Base-by-base conservation (phyloP, 2,797 vertebrate genomes). In the Apogon talboti region DNA sequence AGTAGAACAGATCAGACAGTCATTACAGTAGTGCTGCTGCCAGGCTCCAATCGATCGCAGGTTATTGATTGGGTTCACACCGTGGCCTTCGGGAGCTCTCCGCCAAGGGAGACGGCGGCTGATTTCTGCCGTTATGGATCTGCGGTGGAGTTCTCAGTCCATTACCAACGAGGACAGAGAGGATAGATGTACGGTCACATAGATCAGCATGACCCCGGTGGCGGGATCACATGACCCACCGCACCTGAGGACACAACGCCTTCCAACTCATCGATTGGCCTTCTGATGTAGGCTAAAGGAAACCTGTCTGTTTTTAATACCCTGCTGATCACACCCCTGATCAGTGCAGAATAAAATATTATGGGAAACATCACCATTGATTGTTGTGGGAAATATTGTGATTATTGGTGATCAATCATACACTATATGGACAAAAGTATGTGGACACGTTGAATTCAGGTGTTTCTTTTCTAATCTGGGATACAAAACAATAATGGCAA, bases 21-120 rank as follows among this genome's bases (percentile, higher is more conserved):
- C 64, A 14, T 63, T 43, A 62, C 57, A 2, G 21, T 24, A 24
- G 11, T 2, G 8, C 14, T 0, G 54, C 60, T 56, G 50, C 62
- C 54, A 60, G 24, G 38, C 1, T 6, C 35, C 0, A 1, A 63
- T 79, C 53, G 21, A 79, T 75, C 18, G 2, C 28, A 16, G 21
- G 3, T 19, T 66, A 79, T 79, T 38, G 76, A 79, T 60, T 21
- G 0, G 43, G 14, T 62, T 63, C 66, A 71, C 57, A 41, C 61
- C 24, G 56, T 53, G 52, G 66, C 53, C 52, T 71, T 54, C 35
- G 58, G 40, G 43, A 51, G 53, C 48, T 52, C 47, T 42, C n/a
- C 2, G 7, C 11, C 3, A 14, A 35, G 54, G 54, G 14, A 67
- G 55, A 61, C 45, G 3, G 47, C 62, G 44, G 57, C 63, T 49